phyloP scores from a whole-genome alignment of 2,113 vertebrate genomes.

The Clupea harengus region DNA sequence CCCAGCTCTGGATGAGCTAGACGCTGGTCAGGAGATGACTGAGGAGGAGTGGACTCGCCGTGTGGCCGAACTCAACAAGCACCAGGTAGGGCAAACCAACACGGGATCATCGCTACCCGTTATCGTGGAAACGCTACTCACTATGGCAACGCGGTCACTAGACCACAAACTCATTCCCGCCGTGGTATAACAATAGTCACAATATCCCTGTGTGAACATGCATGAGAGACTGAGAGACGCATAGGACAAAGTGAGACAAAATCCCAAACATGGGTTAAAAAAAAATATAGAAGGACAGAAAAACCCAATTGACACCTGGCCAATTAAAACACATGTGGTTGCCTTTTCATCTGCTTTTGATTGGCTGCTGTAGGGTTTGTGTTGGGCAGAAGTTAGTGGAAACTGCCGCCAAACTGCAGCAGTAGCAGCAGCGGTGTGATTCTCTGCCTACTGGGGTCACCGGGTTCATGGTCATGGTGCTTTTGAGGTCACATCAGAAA shows the following conservation, averaged over 20 bases:
- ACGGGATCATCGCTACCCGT: not conserved
- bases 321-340: not conserved
- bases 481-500: slow-evolving; percentile 1
- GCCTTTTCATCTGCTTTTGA: not conserved
- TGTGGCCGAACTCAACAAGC: slow-evolving; percentile 90
- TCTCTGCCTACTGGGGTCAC: slow-evolving; percentile 4
- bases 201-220: no score
- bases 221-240: no score
- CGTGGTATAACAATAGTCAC: no score
- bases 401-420: not conserved
- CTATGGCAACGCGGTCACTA: not conserved
- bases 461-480: not conserved
- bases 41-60: slow-evolving; percentile 90
- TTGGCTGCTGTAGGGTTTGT: not conserved
- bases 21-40: slow-evolving; percentile 76
- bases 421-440: not conserved
- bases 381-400: slow-evolving; percentile 8
- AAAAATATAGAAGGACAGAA: not conserved
- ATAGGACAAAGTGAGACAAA: not conserved
- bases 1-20: slow-evolving; percentile 59
- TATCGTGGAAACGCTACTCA: not conserved
- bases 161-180: not conserved
- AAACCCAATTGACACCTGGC: not conserved
- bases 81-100: slow-evolving; percentile 77
- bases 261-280: not conserved